Percentiles rank a stretch among this genome's conserved stretches.
Evolutionary conservation across 2,797 vertebrate genomes (phyloP).

Genomic region (Schizopygopsis pylzovi): DNA sequence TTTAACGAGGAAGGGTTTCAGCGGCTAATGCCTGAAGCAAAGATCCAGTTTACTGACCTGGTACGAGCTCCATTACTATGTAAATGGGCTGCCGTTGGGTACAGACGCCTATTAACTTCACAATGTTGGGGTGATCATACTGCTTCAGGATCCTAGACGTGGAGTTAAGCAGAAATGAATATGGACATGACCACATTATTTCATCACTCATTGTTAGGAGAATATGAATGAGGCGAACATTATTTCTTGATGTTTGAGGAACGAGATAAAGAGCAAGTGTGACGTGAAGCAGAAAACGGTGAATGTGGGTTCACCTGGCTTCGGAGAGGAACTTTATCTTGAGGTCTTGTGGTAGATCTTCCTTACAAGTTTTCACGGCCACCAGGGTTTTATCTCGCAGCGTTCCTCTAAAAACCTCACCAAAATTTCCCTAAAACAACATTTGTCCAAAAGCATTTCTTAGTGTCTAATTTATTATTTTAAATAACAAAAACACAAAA

Average conservation of each 20-base stretch:
- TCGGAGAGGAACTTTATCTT: constrained; percentile 98
- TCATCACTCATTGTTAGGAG: not conserved
- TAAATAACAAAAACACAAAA: not conserved
- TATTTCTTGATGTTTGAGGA: not conserved
- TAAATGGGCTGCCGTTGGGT: constrained; percentile 97
- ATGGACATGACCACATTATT: not conserved
- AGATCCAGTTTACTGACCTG: constrained; percentile 77
- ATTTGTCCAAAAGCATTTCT: constrained; percentile 1
- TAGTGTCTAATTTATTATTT: not conserved
- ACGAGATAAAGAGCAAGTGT: too few relatives aligned
- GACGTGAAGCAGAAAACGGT: not conserved
- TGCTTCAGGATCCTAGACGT: constrained; percentile 93
- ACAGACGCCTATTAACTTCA: constrained; percentile 96
- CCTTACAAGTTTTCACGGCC: constrained; percentile 98
- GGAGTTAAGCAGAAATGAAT: constrained; percentile 56
- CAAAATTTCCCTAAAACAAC: constrained; percentile 90
- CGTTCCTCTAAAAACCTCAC: constrained; percentile 94
- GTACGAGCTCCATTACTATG: constrained; percentile 95
- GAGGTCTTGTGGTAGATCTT: constrained; percentile 94
- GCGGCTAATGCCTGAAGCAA: constrained; percentile 28
- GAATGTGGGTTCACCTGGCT: constrained; percentile 81
- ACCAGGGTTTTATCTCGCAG: constrained; percentile 92
- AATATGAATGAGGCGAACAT: not conserved
- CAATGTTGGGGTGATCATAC: constrained; percentile 96
- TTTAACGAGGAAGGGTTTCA: constrained; percentile 31